Conservation (phyloP, 2,797 vertebrate genomes). For the Caiman crocodilus region DNA sequence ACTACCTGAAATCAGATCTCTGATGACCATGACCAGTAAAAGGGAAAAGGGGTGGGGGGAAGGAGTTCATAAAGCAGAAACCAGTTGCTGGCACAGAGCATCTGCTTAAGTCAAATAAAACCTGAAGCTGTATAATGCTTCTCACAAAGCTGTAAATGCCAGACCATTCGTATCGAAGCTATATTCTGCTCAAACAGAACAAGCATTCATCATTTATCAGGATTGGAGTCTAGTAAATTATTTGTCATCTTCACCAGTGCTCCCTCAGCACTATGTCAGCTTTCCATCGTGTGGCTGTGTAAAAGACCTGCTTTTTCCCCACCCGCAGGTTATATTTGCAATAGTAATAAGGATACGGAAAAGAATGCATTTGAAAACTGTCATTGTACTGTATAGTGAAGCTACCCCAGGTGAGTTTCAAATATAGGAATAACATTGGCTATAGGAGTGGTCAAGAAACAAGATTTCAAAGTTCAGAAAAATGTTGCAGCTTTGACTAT, state of each 20-base stretch:
- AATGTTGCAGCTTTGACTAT: neutral
- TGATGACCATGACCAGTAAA: neutral
- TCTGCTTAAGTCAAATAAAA: conserved; percentile 40
- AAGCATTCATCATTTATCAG: conserved; percentile 53
- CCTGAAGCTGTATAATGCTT: conserved; percentile 26
- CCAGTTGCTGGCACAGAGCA: neutral
- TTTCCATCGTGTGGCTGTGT: neutral
- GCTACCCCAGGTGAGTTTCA: neutral
- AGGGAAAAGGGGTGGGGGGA: neutral
- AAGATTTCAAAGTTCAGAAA: neutral
- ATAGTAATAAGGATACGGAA: neutral
- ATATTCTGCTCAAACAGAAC: conserved; percentile 53
- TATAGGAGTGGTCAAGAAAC: neutral
- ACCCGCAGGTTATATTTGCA: neutral
- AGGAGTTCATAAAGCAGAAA: conserved; percentile 11
- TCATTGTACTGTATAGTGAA: neutral
- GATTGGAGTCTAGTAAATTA: conserved; percentile 38
- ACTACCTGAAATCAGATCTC: neutral
- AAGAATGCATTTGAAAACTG: neutral
- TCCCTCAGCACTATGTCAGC: neutral
- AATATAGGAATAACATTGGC: neutral
- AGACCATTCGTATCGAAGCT: conserved; percentile 51
- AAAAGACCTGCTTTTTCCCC: conserved; percentile 6
- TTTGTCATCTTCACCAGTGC: conserved; percentile 22
- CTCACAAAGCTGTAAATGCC: conserved; percentile 47